Conservation (phyloP, 2,113 vertebrate species). For the Piaya cayana region DNA sequence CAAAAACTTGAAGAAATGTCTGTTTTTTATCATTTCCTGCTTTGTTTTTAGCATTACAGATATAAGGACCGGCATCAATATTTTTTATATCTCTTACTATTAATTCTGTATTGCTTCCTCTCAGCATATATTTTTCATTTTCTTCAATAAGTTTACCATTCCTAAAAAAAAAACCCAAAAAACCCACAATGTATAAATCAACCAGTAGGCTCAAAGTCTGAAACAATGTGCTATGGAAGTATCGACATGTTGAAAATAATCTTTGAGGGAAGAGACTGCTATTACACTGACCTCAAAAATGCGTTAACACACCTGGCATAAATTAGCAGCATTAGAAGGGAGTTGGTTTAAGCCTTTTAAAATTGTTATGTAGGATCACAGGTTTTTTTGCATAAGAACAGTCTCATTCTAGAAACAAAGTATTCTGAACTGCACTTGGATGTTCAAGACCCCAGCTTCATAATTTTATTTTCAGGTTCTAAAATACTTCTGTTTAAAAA, state of each 20-base stretch:
- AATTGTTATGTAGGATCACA: background rate
- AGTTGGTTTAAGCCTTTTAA: background rate
- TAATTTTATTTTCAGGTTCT: background rate
- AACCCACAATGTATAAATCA: background rate
- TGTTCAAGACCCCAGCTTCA: background rate
- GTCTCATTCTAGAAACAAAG: background rate
- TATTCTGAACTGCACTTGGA: background rate
- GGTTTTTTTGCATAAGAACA: background rate
- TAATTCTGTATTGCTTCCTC: constrained; percentile 83
- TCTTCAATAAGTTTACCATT: constrained; percentile 87
- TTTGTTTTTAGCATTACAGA: constrained; percentile 92
- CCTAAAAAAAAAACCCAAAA: constrained; percentile 68
- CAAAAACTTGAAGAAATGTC: constrained; percentile 94
- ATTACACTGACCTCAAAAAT: background rate
- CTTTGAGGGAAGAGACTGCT: background rate
- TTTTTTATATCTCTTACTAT: constrained; percentile 89
- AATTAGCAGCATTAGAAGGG: background rate
- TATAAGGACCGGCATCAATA: constrained; percentile 86
- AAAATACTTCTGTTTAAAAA: background rate
- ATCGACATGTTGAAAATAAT: background rate
- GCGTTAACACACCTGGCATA: background rate
- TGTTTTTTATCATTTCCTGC: constrained; percentile 89
- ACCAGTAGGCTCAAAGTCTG: background rate
- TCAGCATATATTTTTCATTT: constrained; percentile 87
- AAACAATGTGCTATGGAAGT: background rate